Base-by-base conservation (phyloP, 2,888 invertebrate genomes). In the Phasia obesa region DNA sequence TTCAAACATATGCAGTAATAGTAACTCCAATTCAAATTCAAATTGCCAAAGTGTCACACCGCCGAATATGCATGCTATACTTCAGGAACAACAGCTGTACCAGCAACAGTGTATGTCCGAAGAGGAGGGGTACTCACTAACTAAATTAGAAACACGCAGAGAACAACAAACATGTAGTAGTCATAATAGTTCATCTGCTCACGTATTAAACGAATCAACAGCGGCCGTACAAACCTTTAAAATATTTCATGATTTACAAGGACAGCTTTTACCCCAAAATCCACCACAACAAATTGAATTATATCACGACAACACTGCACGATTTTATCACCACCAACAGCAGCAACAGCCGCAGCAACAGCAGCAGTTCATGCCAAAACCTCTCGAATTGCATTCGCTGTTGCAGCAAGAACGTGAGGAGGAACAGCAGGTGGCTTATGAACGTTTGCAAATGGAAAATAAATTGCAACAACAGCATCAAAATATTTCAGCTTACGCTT, bases 51-150 rank as follows among this genome's bases (percentile, higher is more conserved):
- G 25, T 84, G 86, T 71, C 84, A 86, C 81, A 67, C 86, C 74
- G 21, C 86, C 70, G 51, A 87, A 53, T 84, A 86, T 74, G 88
- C 87, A 88, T 49, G 89, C 88, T 49, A 88, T 91, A 7, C 53
- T 90, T 23, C 87, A 88, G 70, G 91, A 91, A 77, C 90, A 90
- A 81, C 89, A 89, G 57, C 85, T 87, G 5, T 91, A 91, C 59
- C 91, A 91, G 77, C 89, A 90, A 59, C 90, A 90, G 75, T 89
- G 88, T 17, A 88, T 88, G 88, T 87, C 87, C 4, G 87, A 86
- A 25, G 88, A 87, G 51, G 91, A 91, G 21, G 91, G 91, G 4
- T 91, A 91, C 31, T 90, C 90, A 2, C 83, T 91, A 1, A 91
- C 91, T 0, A 91, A 90, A 85, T 75, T 91, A 42, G 91, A 91